Conservation (phyloP, 2,888 invertebrate species). For the Tenodera sinensis region DNA sequence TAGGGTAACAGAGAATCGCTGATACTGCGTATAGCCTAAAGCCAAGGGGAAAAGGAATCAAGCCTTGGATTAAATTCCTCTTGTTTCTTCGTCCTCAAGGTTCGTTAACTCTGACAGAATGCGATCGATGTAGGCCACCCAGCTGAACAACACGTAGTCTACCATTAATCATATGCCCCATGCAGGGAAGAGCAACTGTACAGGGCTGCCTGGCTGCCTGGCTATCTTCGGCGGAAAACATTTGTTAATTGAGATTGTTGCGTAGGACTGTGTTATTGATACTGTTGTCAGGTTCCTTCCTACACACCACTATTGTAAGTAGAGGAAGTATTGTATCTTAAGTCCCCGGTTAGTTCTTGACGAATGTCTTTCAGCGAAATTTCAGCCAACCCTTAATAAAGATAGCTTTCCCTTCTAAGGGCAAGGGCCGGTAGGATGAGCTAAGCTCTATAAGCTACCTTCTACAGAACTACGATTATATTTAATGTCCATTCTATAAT, state of each 20-base stretch:
- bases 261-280: not conserved
- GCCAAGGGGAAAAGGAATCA: not conserved
- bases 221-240: not conserved
- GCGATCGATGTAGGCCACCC: not conserved
- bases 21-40: no score
- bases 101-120: not conserved
- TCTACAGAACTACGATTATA: no score
- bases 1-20: no score
- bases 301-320: no score
- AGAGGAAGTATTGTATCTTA: no score
- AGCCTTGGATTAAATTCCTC: not conserved
- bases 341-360: no score
- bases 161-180: conserved; percentile 4
- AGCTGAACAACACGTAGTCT: not conserved
- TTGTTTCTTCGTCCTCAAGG: not conserved
- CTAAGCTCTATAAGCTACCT: no score
- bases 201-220: not conserved
- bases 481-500: no score
- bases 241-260: not conserved
- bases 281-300: not conserved
- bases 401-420: no score
- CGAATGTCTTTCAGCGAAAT: no score
- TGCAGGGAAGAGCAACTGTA: not conserved
- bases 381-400: no score
- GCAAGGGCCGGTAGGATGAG: no score